Percentiles rank a stretch among this genome's conserved stretches.
Evolutionary conservation across 2,888 invertebrate genomes (phyloP).

Genomic region (Phoenoteleia sp.): DNA sequence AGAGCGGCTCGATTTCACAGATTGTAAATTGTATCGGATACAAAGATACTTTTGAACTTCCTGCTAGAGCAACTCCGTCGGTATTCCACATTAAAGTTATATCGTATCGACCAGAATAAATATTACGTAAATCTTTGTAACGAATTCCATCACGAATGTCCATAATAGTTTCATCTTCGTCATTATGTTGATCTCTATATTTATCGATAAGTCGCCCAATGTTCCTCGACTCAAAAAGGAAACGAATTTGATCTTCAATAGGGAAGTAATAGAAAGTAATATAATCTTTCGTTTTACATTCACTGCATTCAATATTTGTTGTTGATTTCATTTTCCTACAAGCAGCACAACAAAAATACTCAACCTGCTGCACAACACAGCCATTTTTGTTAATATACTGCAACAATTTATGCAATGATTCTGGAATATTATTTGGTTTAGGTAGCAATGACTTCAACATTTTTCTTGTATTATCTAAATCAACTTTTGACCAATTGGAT

Average conservation of each 20-base stretch:
- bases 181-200: background rate
- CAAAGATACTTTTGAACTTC: constrained; percentile 40
- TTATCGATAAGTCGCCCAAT: constrained; percentile 11
- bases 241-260: constrained; percentile 50
- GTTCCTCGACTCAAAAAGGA: constrained; percentile 21
- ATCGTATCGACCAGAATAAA: constrained; percentile 22
- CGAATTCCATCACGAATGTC: constrained; percentile 26
- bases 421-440: constrained; percentile 32
- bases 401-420: constrained; percentile 18
- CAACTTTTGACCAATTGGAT: constrained; percentile 9
- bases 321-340: constrained; percentile 32
- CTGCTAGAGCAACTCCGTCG: constrained; percentile 48
- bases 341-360: constrained; percentile 32
- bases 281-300: constrained; percentile 39
- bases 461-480: background rate
- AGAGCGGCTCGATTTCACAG: constrained; percentile 37
- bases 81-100: constrained; percentile 63
- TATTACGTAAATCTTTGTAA: constrained; percentile 28
- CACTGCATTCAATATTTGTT: constrained; percentile 7
- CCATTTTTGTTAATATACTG: constrained; percentile 21
- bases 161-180: background rate
- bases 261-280: constrained; percentile 66
- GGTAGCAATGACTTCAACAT: constrained; percentile 15
- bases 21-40: constrained; percentile 60
- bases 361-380: background rate